These are phyloP conservation scores for Tromatobia lineatoria DNA, from an alignment of 2,888 invertebrate genomes.

Conservation along the genomic window DNA sequence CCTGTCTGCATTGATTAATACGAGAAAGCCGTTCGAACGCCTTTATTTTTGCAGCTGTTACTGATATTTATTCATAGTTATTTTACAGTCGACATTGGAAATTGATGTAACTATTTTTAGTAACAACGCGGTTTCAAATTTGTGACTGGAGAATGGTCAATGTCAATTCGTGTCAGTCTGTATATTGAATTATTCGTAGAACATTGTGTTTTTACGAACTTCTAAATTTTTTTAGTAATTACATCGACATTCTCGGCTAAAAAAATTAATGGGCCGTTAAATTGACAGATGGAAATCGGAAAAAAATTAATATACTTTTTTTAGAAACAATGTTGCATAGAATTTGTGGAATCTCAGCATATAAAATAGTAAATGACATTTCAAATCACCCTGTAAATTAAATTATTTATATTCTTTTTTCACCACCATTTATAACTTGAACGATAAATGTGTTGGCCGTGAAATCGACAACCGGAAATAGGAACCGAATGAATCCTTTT, in stretches of 20 bases:
- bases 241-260: not conserved
- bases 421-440: no score
- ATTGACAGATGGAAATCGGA: no score
- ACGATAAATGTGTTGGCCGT: no score
- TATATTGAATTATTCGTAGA: not conserved
- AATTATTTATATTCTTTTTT: no score
- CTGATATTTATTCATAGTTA: constrained; percentile 7
- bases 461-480: no score
- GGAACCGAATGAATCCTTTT: not conserved
- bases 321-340: no score
- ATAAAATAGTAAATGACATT: no score
- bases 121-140: not conserved
- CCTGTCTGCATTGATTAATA: constrained; percentile 27
- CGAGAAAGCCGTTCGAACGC: constrained; percentile 39
- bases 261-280: not conserved
- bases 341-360: no score
- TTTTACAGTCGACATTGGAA: not conserved
- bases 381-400: no score
- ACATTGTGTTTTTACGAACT: not conserved
- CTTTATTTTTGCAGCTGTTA: not conserved
- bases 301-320: no score
- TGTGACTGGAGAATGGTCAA: not conserved
- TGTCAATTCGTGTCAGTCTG: not conserved
- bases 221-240: not conserved
- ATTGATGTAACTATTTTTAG: not conserved